Conservation (phyloP, 2,113 vertebrate genomes). For the Oncorhynchus mykiss region DNA sequence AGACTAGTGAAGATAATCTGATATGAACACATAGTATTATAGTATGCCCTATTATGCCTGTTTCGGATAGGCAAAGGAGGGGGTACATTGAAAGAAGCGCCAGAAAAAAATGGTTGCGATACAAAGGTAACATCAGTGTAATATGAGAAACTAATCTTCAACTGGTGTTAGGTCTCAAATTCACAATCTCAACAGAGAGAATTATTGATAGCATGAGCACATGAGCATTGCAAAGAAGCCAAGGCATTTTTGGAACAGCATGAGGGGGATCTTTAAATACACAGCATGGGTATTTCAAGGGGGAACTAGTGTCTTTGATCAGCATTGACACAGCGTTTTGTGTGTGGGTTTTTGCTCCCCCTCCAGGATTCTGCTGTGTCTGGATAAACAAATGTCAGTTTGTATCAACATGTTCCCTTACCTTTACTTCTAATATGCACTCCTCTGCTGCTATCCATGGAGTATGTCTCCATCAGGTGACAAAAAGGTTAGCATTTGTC, state of each 20-base stretch:
- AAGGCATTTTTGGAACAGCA: conserved; percentile 17
- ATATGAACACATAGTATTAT: background rate
- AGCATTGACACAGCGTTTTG: conserved; percentile 16
- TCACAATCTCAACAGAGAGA: conserved; percentile 23
- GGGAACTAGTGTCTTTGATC: conserved; percentile 11
- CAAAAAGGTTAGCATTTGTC: background rate
- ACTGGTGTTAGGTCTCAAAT: background rate
- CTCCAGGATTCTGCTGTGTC: background rate
- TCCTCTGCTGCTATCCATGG: background rate
- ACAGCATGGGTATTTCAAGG: conserved; percentile 9
- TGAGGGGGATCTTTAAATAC: conserved; percentile 10
- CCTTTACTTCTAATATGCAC: background rate
- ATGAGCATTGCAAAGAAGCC: background rate
- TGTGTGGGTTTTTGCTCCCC: background rate
- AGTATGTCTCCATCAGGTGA: background rate
- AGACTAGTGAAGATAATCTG: conserved; percentile 46
- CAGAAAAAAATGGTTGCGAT: too few relatives aligned
- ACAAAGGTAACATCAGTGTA: background rate
- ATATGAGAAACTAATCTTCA: conserved; percentile 2
- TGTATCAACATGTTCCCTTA: background rate
- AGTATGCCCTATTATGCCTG: background rate
- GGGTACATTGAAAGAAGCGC: too few relatives aligned
- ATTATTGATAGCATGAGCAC: conserved; percentile 26
- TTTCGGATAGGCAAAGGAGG: conserved; percentile 9
- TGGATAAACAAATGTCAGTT: background rate